Base-by-base conservation (phyloP, 37 sponge, comb jelly and placozoan species). In the Aphrocallistes beatrix region DNA sequence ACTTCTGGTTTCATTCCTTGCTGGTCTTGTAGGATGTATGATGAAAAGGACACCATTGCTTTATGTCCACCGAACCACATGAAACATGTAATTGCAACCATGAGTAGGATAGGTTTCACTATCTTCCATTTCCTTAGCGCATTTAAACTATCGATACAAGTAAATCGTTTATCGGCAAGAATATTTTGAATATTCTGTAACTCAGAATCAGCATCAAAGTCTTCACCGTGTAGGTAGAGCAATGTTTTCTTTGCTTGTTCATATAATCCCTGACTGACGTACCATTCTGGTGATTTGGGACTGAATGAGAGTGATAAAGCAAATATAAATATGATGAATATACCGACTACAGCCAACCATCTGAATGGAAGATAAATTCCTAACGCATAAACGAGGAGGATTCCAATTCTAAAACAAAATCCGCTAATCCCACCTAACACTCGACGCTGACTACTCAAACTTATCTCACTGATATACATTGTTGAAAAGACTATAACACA, bases 1-100 rank as follows among this genome's bases (percentile, higher is more conserved):
- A 60, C 75, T 60, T 60, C n/a, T 25, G 75, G 75, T 25, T 60
- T 30, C 75, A 60, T 60, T 19, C 28, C 75, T 60, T 60, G 75
- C n/a, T 60, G 75, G n/a, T 3, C 3, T 30, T 60, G 28, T 60
- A 60, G 75, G n/a, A 60, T 60, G 34, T 60, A 30, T 32, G 75
- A 60, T 3, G 75, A 60, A 30, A 60, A 60, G 10, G 75, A 21
- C 34, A 60, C 75, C 75, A 60, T 60, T 25, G 75, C 75, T 60
- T 60, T 30, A 60, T 60, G 75, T 25, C 75, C 75, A 25, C 75
- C 75, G 10, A 60, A 60, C 75, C n/a, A 19, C n/a, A 25, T 60
- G 28, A 60, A 28, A 19, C 28, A 60, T 21, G 75, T 30, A 19
- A 60, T 60, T 3, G n/a, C 75, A 19, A 1, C 25, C 25, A 60